Conservation (phyloP, 92 coral and sea anemone species). For the Actinernus sp. region DNA sequence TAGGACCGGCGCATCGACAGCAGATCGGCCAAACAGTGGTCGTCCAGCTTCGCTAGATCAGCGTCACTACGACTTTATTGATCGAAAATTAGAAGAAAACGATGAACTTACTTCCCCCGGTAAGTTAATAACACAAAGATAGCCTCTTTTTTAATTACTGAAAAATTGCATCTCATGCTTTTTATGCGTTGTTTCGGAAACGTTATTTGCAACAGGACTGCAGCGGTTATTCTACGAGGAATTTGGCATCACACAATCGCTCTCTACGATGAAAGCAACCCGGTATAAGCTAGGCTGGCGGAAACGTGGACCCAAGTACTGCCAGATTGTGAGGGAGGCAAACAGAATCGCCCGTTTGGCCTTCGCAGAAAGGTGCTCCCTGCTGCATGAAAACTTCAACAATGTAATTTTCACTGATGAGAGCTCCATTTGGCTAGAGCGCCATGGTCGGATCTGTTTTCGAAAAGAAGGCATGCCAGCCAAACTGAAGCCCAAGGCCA, state of each 20-base stretch:
- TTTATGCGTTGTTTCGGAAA: too few relatives aligned
- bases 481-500: slow-evolving; percentile 13
- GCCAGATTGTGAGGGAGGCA: slow-evolving; percentile 27
- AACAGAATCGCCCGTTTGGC: slow-evolving; percentile 21
- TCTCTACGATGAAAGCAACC: slow-evolving; percentile 5
- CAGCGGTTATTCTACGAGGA: slow-evolving; percentile 11
- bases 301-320: slow-evolving; percentile 28
- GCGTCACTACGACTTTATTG: too few relatives aligned
- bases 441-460: too few relatives aligned
- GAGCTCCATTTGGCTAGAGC: slow-evolving; percentile 33
- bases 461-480: slow-evolving; percentile 29
- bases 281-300: slow-evolving; percentile 23
- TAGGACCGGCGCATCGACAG: too few relatives aligned
- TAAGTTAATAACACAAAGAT: too few relatives aligned
- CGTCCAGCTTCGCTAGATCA: too few relatives aligned
- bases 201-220: slow-evolving; percentile 10
- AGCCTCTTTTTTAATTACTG: too few relatives aligned
- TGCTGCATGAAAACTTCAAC: slow-evolving; percentile 20
- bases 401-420: slow-evolving; percentile 56
- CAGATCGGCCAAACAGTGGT: too few relatives aligned
- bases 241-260: slow-evolving; percentile 11
- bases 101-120: slow-evolving; percentile 22
- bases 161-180: too few relatives aligned
- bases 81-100: too few relatives aligned
- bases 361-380: slow-evolving; percentile 5